Conservation (phyloP, 2,888 invertebrate species). For the Notodonta ziczac region DNA sequence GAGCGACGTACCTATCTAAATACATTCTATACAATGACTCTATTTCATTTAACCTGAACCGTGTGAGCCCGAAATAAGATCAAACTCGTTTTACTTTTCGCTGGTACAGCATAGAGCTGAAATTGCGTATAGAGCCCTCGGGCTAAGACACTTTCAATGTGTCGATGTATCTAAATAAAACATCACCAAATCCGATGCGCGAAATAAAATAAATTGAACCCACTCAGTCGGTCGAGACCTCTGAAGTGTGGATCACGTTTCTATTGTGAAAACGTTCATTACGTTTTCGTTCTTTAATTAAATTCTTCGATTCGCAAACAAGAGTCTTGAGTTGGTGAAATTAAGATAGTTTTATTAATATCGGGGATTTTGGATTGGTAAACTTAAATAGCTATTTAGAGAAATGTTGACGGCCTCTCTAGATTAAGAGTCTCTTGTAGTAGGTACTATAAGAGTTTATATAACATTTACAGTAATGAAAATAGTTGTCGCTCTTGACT, state of each 20-base stretch:
- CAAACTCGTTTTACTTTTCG: conserved; percentile 21
- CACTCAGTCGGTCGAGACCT: conserved; percentile 27
- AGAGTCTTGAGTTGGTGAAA: not conserved
- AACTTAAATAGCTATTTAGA: not conserved
- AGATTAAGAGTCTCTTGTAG: too few relatives aligned
- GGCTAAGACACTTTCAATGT: conserved; percentile 28
- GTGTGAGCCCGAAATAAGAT: not conserved
- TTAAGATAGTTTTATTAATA: conserved; percentile 1
- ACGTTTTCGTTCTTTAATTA: conserved; percentile 31
- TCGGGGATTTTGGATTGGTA: not conserved
- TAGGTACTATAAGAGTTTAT: too few relatives aligned
- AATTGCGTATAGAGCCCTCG: conserved; percentile 21
- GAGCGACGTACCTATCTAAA: too few relatives aligned
- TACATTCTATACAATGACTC: not conserved
- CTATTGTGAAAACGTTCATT: conserved; percentile 22
- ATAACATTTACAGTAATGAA: too few relatives aligned
- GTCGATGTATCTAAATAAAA: conserved; percentile 34
- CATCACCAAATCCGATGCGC: conserved; percentile 24
- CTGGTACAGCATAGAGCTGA: conserved; percentile 21
- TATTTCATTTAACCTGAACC: not conserved
- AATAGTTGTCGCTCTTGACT: too few relatives aligned
- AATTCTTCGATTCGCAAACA: conserved; percentile 21
- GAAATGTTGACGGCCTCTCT: too few relatives aligned
- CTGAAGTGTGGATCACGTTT: conserved; percentile 26
- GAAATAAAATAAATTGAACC: conserved; percentile 42